phyloP scores from a whole-genome alignment of 2,113 vertebrate genomes.

The Mesitornis unicolor region DNA sequence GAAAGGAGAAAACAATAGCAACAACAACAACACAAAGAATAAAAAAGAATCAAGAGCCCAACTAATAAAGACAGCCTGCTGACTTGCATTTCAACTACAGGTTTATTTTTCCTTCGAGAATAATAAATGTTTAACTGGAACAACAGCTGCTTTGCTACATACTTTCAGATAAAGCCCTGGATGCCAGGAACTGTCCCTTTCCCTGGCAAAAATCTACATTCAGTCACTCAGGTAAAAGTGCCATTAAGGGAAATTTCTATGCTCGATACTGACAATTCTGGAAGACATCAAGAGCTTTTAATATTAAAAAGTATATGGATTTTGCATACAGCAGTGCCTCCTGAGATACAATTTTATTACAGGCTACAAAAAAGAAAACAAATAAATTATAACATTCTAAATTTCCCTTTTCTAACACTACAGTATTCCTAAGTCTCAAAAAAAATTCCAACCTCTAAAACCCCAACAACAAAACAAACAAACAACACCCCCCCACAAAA shows the following conservation, averaged over 20 bases:
- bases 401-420: not conserved
- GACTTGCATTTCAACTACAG: not conserved
- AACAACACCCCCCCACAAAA: too few species aligned
- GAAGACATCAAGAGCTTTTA: not conserved
- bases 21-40: not conserved
- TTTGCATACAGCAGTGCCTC: not conserved
- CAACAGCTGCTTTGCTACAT: not conserved
- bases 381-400: not conserved
- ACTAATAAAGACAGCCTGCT: not conserved
- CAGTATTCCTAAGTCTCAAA: not conserved
- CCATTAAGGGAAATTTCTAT: not conserved
- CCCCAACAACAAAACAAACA: too few species aligned
- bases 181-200: not conserved
- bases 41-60: not conserved
- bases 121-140: not conserved
- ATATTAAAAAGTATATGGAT: not conserved
- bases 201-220: not conserved
- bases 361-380: not conserved
- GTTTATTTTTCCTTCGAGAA: not conserved
- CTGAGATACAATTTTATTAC: not conserved
- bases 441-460: not conserved
- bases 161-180: not conserved
- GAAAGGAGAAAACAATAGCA: not conserved
- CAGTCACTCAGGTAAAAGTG: rapidly evolving
- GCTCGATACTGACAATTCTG: not conserved